These are phyloP conservation scores for Nothoprocta perdicaria DNA, from an alignment of 2,113 vertebrate species.

Conservation along the genomic window DNA sequence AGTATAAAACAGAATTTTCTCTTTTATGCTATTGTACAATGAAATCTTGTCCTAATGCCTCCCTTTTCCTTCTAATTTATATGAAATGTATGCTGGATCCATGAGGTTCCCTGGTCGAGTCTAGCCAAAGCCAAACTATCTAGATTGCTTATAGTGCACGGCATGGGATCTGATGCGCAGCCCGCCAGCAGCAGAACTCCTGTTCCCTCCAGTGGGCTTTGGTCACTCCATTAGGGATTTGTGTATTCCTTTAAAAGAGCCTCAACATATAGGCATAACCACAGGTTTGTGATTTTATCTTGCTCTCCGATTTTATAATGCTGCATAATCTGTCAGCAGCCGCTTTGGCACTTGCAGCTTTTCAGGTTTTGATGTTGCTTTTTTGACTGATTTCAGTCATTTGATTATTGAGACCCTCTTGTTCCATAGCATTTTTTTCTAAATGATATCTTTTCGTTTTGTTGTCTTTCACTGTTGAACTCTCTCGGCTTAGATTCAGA, in stretches of 20 bases:
- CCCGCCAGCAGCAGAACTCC: neutral
- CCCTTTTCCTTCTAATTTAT: neutral
- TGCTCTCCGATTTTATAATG: slow-evolving; percentile 18
- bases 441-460: neutral
- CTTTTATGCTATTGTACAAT: neutral
- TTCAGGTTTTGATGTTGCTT: slow-evolving; percentile 37
- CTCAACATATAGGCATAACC: neutral
- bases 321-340: neutral
- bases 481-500: neutral
- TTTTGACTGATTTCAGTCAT: slow-evolving; percentile 61
- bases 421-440: slow-evolving; percentile 40
- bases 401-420: slow-evolving; percentile 44
- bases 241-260: slow-evolving; percentile 37
- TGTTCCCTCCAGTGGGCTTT: slow-evolving; percentile 25
- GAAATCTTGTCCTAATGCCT: neutral
- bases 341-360: slow-evolving; percentile 35
- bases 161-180: slow-evolving; percentile 3
- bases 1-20: slow-evolving; percentile 28
- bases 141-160: slow-evolving; percentile 3
- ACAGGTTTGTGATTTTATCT: slow-evolving; percentile 24
- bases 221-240: slow-evolving; percentile 24
- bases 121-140: neutral
- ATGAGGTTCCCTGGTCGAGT: slow-evolving; percentile 12
- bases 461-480: slow-evolving; percentile 23
- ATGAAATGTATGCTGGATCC: slow-evolving; percentile 15